Base-by-base conservation (phyloP, 2,888 invertebrate species). In the Apodemia duryi region DNA sequence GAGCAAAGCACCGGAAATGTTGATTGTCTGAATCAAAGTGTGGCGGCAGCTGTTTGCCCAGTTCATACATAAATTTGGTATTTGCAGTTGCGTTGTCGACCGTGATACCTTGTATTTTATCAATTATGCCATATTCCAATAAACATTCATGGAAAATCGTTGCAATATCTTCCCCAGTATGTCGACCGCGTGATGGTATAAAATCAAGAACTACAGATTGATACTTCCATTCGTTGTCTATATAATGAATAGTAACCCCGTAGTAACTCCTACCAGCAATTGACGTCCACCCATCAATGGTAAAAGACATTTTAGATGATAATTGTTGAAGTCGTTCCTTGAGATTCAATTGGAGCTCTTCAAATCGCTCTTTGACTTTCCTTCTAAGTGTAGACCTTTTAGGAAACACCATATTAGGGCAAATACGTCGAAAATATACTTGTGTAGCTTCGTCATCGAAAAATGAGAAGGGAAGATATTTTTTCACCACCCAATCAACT, bases 1-100 rank as follows among this genome's bases (percentile, higher is more conserved):
- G 72, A 73, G 73, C 72, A 72, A 70, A 72, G 68, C 70, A 70
- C 69, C 70, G 71, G 70, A 71, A 73, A 70, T 70, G 69, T 72
- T 72, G 71, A 71, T 72, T 69, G 64, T 72, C 71, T 70, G 70
- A 71, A 71, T 71, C 68, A 71, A 72, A 72, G 66, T 69, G 71
- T 69, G 66, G 69, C 70, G 67, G 71, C 70, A 72, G 72, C 68
- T 69, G 70, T 70, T 72, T 71, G 70, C 67, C 67, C 69, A 71
- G 69, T 72, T 72, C 72, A 72, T 68, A 70, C 71, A 70, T 72
- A 70, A 70, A 72, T 71, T 72, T 71, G 69, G 72, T 72, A 71
- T 71, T 72, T 70, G 71, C 69, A 70, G 70, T 69, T 70, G 70
- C 70, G 71, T 72, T 71, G 70, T 72, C 71, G 67, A 73, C 68